A percentile compares a stretch with the other conserved stretches of the same genome.
These are phyloP conservation scores for Sarcophaga bullata DNA, from an alignment of 1,140 invertebrate genomes.

Conservation along the genomic window DNA sequence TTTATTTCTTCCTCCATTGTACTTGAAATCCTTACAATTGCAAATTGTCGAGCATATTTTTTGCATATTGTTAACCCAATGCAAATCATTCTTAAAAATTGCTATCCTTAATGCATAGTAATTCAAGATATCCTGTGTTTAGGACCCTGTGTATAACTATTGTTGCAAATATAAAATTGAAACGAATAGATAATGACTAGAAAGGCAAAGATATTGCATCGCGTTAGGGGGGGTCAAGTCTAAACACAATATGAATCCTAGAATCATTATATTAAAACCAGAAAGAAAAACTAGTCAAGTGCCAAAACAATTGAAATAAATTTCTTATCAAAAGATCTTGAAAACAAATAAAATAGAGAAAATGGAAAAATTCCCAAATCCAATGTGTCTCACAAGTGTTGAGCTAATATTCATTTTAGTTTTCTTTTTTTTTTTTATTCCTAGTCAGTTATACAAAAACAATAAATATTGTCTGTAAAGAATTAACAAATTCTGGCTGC, in stretches of 20 bases:
- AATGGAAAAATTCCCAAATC: background rate
- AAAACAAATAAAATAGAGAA: too few species aligned
- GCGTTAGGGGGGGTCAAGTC: too few species aligned
- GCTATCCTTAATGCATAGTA: too few species aligned
- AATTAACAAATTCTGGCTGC: background rate
- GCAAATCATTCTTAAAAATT: background rate
- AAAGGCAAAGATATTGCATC: background rate
- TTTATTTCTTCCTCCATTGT: too few species aligned
- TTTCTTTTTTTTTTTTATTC: too few species aligned
- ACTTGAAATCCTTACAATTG: background rate
- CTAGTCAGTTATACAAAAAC: background rate
- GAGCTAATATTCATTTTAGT: background rate
- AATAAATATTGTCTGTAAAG: background rate
- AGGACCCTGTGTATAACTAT: background rate
- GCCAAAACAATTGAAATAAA: background rate
- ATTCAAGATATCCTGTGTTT: background rate
- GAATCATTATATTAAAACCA: slow-evolving; percentile 2
- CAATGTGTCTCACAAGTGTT: slow-evolving; percentile 28
- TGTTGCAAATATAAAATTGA: slow-evolving; percentile 31
- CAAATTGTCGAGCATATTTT: slow-evolving; percentile 18
- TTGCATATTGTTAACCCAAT: slow-evolving; percentile 1
- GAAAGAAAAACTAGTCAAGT: slow-evolving; percentile 26
- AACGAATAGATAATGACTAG: background rate
- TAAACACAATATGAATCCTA: background rate
- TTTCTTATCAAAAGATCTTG: too few species aligned